Percentiles rank a stretch among this genome's conserved stretches.
These are phyloP conservation scores for Spermophilus dauricus DNA, from an alignment of 2,113 vertebrate species.

Conservation along the genomic window DNA sequence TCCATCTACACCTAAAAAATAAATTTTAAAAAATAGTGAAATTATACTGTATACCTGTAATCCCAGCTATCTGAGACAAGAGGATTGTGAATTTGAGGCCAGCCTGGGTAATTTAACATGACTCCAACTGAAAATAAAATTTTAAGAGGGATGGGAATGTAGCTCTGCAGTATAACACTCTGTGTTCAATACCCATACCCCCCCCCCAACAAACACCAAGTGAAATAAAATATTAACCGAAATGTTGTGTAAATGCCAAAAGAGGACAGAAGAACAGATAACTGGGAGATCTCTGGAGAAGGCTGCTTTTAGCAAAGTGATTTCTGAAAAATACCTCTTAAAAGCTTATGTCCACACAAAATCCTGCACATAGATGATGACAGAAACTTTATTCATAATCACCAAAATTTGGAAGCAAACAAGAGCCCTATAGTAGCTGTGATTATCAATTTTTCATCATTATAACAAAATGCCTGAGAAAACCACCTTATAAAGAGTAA, in stretches of 20 bases:
- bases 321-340: neutral
- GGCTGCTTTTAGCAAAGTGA: neutral
- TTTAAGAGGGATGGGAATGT: too few relatives aligned
- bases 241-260: neutral
- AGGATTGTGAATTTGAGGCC: too few relatives aligned
- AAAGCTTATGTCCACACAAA: neutral
- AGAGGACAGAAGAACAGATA: neutral
- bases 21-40: too few relatives aligned
- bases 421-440: neutral
- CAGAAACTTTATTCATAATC: neutral
- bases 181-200: too few relatives aligned
- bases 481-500: neutral
- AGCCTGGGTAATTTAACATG: too few relatives aligned
- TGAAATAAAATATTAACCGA: neutral
- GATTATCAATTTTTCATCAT: neutral
- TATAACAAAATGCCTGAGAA: neutral
- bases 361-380: neutral
- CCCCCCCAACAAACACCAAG: too few relatives aligned
- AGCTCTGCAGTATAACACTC: too few relatives aligned
- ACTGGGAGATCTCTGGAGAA: accelerated
- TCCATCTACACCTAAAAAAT: too few relatives aligned
- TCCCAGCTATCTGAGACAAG: too few relatives aligned
- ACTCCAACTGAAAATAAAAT: too few relatives aligned
- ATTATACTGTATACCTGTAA: too few relatives aligned
- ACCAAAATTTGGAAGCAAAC: neutral